Base-by-base conservation (phyloP, 2,797 vertebrate species). In the Myoxocephalus aenaeus region DNA sequence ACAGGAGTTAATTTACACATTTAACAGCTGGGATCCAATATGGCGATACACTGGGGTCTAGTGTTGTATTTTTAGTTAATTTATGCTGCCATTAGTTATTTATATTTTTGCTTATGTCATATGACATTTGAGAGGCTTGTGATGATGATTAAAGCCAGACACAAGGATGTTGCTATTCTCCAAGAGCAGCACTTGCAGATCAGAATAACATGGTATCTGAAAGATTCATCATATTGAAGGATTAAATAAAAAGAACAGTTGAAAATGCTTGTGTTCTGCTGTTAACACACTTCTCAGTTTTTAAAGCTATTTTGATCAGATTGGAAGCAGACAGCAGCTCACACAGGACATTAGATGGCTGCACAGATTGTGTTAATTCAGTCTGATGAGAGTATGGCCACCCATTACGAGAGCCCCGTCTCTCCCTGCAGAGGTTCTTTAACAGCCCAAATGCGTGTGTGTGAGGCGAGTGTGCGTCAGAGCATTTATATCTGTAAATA, bases 311-410 rank as follows among this genome's bases (percentile, higher is more conserved):
- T 82, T 78, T 65, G 51, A 72, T 80, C 46, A 59, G 65, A 75
- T 32, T 79, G 50, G 70, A 81, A 61, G 75, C 48, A 46, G 75
- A 85, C 69, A 75, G 73, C 77, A 56, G 72, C 38, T 53, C 74
- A 79, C 65, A 44, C 10, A 7, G 59, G 68, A 62, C 63, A 67
- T 79, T 58, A 65, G 63, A 68, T 61, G 38, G 65, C 81, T 40
- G 67, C 73, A 75, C 85, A 81, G 80, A 86, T 72, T 79, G 87
- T 76, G 79, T 63, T 81, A 58, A 76, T 82, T 86, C 64, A 74
- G 59, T 63, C 62, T 73, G 90, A 87, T 83, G 81, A 87, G 71
- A 81, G 70, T 73, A 56, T 89, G 87, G 79, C 78, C 81, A 58
- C 34, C 64, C 68, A 73, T 88, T 78, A 83, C 74, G 70, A 70